phyloP scores from a whole-genome alignment of 2,797 vertebrate species.

The Epinephelus awoara region DNA sequence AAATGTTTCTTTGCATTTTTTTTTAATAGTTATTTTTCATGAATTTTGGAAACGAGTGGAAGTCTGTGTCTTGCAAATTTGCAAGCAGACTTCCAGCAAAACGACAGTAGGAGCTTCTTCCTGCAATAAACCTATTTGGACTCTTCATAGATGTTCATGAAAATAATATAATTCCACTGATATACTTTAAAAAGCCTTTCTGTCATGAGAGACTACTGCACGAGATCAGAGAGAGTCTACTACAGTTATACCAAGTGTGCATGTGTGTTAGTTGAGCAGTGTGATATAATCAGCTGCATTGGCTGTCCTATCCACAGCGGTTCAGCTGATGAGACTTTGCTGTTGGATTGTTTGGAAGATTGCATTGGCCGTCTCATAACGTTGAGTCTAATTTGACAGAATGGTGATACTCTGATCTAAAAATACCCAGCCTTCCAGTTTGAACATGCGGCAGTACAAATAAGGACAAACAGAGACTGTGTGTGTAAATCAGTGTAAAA shows the following conservation, averaged over 20 bases:
- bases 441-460: conserved; percentile 15
- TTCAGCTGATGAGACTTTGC: conserved; percentile 40
- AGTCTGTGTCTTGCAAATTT: neutral
- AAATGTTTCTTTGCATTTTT: neutral
- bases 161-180: neutral
- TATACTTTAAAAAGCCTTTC: neutral
- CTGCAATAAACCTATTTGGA: neutral
- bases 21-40: neutral
- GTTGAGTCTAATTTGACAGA: conserved; percentile 58
- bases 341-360: conserved; percentile 28
- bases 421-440: conserved; percentile 45
- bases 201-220: neutral
- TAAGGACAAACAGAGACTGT: neutral
- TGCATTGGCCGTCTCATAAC: conserved; percentile 28
- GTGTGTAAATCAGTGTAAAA: neutral
- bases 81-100: neutral
- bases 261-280: neutral
- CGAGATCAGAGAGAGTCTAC: neutral
- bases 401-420: conserved; percentile 56
- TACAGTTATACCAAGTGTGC: neutral
- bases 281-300: conserved; percentile 22
- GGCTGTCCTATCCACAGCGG: conserved; percentile 2
- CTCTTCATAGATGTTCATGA: neutral
- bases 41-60: neutral
- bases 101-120: neutral